Evolutionary conservation across 2,113 vertebrate species (phyloP).

Genomic region (Chitala chitala): DNA sequence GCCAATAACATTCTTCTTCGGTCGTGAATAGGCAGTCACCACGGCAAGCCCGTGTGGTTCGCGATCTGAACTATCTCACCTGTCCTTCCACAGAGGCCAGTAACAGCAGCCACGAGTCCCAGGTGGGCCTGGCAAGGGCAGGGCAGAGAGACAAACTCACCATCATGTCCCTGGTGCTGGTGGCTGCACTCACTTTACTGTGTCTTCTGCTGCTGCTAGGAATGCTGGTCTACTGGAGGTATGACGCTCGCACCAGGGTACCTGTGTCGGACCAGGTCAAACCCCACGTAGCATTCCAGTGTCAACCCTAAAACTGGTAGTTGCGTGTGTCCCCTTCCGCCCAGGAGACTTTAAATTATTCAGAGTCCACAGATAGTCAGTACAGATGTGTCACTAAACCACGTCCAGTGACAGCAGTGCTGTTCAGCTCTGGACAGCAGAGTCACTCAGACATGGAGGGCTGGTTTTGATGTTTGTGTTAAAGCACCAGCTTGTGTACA

Average conservation of each 20-base stretch:
- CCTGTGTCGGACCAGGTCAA: conserved; percentile 23
- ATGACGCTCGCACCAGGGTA: too few species aligned
- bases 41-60: background rate
- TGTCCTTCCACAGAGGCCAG: conserved; percentile 79
- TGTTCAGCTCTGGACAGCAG: too few species aligned
- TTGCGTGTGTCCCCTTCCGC: too few species aligned
- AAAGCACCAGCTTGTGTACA: too few species aligned
- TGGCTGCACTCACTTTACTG: conserved; percentile 90
- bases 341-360: too few species aligned
- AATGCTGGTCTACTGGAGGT: conserved; percentile 99
- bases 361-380: too few species aligned
- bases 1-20: background rate
- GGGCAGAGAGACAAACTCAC: conserved; percentile 82
- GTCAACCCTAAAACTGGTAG: background rate
- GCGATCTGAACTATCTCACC: conserved; percentile 18
- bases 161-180: conserved; percentile 85
- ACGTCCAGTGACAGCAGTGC: too few species aligned
- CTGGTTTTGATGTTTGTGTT: too few species aligned
- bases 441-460: too few species aligned
- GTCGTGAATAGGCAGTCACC: background rate
- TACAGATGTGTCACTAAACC: too few species aligned
- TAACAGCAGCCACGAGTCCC: conserved; percentile 98
- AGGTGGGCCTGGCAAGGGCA: conserved; percentile 83
- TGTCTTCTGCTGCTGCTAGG: conserved; percentile 94
- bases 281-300: background rate